These are phyloP conservation scores for Lomographa bimaculata DNA, from an alignment of 2,888 invertebrate genomes.

Conservation along the genomic window DNA sequence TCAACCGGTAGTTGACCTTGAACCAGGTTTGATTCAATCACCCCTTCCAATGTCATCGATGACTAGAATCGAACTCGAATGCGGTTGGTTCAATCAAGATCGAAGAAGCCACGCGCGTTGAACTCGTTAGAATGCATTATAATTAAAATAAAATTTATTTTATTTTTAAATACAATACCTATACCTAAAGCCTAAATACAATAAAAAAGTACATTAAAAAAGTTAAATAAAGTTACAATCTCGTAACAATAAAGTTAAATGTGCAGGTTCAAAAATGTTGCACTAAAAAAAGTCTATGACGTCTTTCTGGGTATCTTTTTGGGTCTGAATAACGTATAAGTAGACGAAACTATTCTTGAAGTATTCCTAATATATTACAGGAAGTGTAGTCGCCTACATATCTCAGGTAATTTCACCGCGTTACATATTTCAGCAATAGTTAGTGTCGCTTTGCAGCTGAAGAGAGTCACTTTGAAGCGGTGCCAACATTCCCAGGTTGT, in stretches of 20 bases:
- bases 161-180: too few species aligned
- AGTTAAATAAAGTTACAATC: too few species aligned
- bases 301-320: too few species aligned
- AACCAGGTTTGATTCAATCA: slow-evolving; percentile 8
- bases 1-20: slow-evolving; percentile 9
- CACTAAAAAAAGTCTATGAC: too few species aligned
- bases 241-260: too few species aligned
- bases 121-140: too few species aligned
- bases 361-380: slow-evolving; percentile 9
- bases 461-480: slow-evolving; percentile 40
- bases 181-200: too few species aligned
- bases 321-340: too few species aligned
- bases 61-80: too few species aligned
- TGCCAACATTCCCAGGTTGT: slow-evolving; percentile 48
- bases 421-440: slow-evolving; percentile 34
- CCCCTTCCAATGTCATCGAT: slow-evolving; percentile 7
- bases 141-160: too few species aligned
- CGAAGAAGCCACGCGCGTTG: slow-evolving; percentile 9
- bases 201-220: too few species aligned
- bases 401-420: slow-evolving; percentile 20
- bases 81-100: background rate
- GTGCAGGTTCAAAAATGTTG: too few species aligned
- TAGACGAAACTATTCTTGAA: background rate
- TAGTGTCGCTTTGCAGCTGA: slow-evolving; percentile 15
- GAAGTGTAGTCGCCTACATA: slow-evolving; percentile 21